These are phyloP conservation scores for Xylocopa sonorina DNA, from an alignment of 1,140 invertebrate genomes.

Conservation along the genomic window DNA sequence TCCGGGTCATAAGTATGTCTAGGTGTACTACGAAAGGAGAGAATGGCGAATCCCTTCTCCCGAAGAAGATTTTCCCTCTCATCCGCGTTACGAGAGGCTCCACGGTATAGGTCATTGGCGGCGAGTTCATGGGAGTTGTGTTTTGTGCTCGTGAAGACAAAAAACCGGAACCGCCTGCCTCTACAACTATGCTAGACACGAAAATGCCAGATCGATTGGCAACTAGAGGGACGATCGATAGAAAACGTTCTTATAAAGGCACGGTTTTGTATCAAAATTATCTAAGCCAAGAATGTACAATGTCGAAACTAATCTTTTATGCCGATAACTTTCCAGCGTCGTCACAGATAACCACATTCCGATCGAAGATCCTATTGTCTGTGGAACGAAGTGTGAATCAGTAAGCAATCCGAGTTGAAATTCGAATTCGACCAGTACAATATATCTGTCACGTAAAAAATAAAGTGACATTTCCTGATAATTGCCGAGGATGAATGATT, in stretches of 20 bases:
- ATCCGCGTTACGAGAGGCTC: slow-evolving; percentile 53
- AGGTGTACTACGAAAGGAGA: slow-evolving; percentile 66
- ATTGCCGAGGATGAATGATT: no score
- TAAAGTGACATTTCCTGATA: background rate
- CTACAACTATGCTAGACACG: background rate
- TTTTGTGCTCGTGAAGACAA: slow-evolving; percentile 47
- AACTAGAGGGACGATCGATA: background rate
- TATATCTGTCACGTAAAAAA: no score
- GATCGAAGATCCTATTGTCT: no score
- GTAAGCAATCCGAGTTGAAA: no score
- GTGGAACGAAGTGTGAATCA: no score
- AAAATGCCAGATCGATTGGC: background rate
- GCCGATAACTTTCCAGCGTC: no score
- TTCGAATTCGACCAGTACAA: no score
- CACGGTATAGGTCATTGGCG: slow-evolving; percentile 70
- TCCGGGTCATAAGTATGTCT: slow-evolving; percentile 67
- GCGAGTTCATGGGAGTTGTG: slow-evolving; percentile 61
- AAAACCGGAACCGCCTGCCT: slow-evolving; percentile 3
- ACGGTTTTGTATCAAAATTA: no score
- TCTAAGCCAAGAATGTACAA: no score
- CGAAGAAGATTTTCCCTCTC: slow-evolving; percentile 71
- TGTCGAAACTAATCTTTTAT: no score
- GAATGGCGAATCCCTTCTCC: slow-evolving; percentile 69
- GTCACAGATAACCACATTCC: no score
- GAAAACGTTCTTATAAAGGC: no score